Evolutionary conservation across 2,888 invertebrate genomes (phyloP), one percentile per base, ranked within the genome.

Genomic region (Boloria selene): DNA sequence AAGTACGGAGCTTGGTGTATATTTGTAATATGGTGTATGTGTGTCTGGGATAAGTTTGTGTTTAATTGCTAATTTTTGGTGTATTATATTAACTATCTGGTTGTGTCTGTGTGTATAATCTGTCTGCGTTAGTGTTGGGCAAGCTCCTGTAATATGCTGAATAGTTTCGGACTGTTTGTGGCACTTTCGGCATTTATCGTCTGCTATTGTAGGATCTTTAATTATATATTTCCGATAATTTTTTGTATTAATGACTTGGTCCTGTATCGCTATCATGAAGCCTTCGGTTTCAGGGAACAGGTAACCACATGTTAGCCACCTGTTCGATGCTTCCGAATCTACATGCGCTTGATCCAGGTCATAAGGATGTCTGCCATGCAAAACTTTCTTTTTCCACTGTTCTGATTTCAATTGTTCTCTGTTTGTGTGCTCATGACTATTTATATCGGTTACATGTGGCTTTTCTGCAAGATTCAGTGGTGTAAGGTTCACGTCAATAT

Each of bases 91-190:
- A 1, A 18, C 63, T 13, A 63, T 18, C 47, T 63, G 51, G 26
- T 63, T 51, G 16, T 63, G 63, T 56, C 63, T 18, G 13, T 63
- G 56, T 10, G 49, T 63, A 13, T 63, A 63, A 18, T 63, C 56
- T 13, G 44, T 44, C 4, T 22, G 22, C 22, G 22, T 22, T 22
- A 22, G 22, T 22, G 22, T 22, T 22, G 22, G 22, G 22, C 22
- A 22, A 22, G 22, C 22, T 31, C 31, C 5, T 31, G 31, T 31
- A 31, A 31, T 5, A 31, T 31, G 31, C 31, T 31, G 31, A 31
- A 31, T 31, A 6, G 31, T 31, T 6, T 31, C 31, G 31, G 31
- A 6, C 31, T 31, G 31, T 31, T 31, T 31, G 6, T 31, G 31
- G 7, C 10, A 31, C 31, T 31, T 31, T 31, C 31, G 31, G 6